Percentiles rank a stretch among this genome's conserved stretches.
Conservation (phyloP, 2,797 vertebrate species). For the Chlorospingus flavigularis region DNA sequence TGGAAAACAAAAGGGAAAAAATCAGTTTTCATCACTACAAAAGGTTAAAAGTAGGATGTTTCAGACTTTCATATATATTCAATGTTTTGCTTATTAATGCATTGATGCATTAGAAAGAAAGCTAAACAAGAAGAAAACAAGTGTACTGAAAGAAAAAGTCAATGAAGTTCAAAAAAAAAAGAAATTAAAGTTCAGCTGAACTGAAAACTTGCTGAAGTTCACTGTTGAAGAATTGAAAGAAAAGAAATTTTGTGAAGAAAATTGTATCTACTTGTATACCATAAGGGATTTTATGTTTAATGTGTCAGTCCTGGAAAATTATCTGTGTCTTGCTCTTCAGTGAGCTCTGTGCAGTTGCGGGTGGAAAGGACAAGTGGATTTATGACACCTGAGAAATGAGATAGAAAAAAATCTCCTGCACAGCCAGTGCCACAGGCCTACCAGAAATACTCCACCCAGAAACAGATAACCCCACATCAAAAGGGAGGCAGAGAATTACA, state of each 20-base stretch:
- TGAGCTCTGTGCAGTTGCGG: not conserved
- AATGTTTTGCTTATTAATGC: not conserved
- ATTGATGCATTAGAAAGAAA: not conserved
- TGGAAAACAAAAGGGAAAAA: not conserved
- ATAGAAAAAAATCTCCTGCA: not conserved
- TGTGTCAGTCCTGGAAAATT: not conserved
- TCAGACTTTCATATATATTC: not conserved
- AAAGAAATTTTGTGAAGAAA: not conserved
- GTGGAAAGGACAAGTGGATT: not conserved
- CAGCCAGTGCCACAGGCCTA: not conserved
- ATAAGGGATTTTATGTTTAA: not conserved
- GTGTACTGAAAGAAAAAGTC: not conserved
- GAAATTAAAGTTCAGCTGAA: not conserved
- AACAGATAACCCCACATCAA: not conserved
- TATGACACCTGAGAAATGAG: not conserved
- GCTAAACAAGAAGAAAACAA: not conserved
- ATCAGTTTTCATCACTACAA: not conserved
- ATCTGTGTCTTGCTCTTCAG: not conserved
- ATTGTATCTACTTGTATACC: not conserved
- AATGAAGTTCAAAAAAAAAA: not conserved
- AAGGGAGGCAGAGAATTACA: not conserved
- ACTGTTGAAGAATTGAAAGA: not conserved
- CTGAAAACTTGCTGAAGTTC: not conserved
- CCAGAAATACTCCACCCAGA: not conserved
- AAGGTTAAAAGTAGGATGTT: not conserved